Base-by-base conservation (phyloP, 1,140 invertebrate genomes). In the Meloidogyne floridensis region DNA sequence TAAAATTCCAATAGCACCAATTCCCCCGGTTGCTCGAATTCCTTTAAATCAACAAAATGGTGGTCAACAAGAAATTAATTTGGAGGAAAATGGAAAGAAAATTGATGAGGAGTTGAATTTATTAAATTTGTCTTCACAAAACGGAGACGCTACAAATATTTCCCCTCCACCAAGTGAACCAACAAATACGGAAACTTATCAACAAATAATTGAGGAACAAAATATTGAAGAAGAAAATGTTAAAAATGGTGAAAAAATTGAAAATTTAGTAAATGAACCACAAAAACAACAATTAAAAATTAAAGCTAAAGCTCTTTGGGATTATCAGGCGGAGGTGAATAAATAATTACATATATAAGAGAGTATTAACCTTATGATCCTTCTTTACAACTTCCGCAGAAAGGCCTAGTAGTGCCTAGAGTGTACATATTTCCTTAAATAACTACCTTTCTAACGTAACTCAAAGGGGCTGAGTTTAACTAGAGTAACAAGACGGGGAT, bases 241-340 rank as follows among this genome's bases (percentile, higher is more conserved):
- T 15, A 72, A 80, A 18, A 15, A 47, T 20, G 20, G 20, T 20
- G 20, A 20, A 20, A 20, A 20, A 20, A 20, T 20, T 20, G 20
- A 20, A 20, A 20, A 20, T 20, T 20, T 20, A 20, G 20, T 20
- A 20, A 20, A 20, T 20, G 20, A 20, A 20, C 20, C 0, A 20
- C 20, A 20, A 20, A 20, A 20, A 20, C 20, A 20, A 20, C 20
- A 20, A 20, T 20, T 20, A 20, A 18, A 10, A 51, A 53, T 18
- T n/a, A 43, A 87, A 84, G 96, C 95, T 2, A 91, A 94, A 85
- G 95, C 96, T n/a, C 91, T 98, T 0, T 98, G 97, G 88, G 96
- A 98, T 90, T 98, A 98, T 91, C 95, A 97, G 93, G 96, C 96
- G 83, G 93, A 91, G 89, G 53, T 15, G n/a, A 18, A 71, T 71